Evolutionary conservation across 2,113 vertebrate species (phyloP).

Genomic region (Leptocoma aspasia): DNA sequence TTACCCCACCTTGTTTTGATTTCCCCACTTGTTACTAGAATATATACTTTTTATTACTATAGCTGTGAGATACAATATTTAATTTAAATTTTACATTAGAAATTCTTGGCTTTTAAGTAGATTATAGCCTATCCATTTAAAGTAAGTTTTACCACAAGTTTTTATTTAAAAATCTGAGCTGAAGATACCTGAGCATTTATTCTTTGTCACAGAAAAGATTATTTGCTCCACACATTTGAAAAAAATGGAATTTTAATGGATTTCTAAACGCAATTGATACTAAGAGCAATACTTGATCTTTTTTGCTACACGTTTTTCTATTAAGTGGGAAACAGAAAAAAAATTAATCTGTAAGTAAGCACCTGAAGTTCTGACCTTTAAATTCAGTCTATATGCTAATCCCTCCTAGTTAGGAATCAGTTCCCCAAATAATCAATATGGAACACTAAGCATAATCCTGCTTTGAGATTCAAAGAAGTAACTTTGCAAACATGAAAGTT

Average conservation of each 20-base stretch:
- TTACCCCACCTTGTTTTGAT: not conserved
- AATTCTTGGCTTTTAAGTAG: not conserved
- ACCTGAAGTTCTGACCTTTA: slow-evolving; percentile 43
- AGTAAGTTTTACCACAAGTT: not conserved
- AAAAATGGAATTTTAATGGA: not conserved
- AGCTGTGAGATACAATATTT: not conserved
- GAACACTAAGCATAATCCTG: not conserved
- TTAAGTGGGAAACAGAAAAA: not conserved
- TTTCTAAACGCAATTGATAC: not conserved
- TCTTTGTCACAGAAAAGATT: not conserved
- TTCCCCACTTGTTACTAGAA: not conserved
- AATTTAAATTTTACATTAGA: not conserved
- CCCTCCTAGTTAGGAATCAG: not conserved
- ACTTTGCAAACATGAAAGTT: slow-evolving; percentile 27
- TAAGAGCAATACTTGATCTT: not conserved
- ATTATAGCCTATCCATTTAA: not conserved
- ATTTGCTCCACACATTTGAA: not conserved
- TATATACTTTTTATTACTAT: not conserved
- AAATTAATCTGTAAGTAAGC: not conserved
- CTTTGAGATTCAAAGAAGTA: not conserved
- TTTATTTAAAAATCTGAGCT: not conserved
- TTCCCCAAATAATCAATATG: slow-evolving; percentile 15
- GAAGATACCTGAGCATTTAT: not conserved
- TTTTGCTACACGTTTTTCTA: not conserved
- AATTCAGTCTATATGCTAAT: slow-evolving; percentile 53